Conservation (phyloP, 2,113 vertebrate genomes). For the Penelope pileata region DNA sequence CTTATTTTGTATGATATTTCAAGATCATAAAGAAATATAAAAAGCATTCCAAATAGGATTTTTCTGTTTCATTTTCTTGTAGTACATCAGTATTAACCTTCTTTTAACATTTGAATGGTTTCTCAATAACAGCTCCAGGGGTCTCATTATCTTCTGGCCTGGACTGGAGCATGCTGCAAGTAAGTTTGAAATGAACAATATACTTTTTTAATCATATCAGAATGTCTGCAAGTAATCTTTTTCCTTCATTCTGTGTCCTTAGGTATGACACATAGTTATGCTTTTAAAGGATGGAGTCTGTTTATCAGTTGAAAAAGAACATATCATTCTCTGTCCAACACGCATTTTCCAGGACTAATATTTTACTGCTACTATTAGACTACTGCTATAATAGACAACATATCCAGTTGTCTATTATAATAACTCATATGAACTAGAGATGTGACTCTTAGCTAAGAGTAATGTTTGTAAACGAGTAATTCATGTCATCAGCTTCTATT, state of each 20-base stretch:
- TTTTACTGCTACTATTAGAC: background rate
- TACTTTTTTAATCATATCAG: background rate
- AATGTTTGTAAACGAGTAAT: background rate
- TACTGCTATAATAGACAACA: background rate
- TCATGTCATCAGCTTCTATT: background rate
- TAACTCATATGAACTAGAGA: background rate
- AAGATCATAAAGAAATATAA: background rate
- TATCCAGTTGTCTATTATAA: background rate
- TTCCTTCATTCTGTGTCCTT: background rate
- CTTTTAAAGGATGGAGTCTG: background rate
- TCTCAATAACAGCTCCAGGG: constrained; percentile 11
- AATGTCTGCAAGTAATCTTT: background rate
- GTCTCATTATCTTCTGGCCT: constrained; percentile 29
- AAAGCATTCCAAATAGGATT: background rate
- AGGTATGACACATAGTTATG: background rate
- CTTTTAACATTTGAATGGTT: constrained; percentile 8
- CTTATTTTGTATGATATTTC: background rate
- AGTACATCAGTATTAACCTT: background rate
- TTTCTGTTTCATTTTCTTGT: background rate
- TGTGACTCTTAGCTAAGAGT: background rate
- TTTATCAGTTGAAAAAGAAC: background rate
- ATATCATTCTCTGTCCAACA: background rate
- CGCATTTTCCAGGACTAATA: background rate
- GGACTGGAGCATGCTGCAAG: background rate
- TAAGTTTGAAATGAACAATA: background rate